Percentiles rank a stretch among this genome's conserved stretches.
Evolutionary conservation across 2,888 invertebrate species (phyloP).

Genomic region (Netelia fuscicornis): DNA sequence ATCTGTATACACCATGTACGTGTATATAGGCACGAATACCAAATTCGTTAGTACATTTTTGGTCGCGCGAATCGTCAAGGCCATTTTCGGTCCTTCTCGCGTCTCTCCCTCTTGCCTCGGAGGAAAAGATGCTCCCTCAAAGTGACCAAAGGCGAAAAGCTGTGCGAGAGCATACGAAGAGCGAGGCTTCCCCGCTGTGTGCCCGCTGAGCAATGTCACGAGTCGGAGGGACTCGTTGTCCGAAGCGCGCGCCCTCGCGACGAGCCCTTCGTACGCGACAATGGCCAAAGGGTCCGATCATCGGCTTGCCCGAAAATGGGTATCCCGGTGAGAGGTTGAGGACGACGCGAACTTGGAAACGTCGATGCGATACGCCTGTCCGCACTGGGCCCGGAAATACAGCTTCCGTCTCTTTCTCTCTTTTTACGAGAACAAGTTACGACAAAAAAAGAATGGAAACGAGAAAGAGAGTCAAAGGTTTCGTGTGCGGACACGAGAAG

Average conservation of each 20-base stretch:
- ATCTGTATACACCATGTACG: neutral
- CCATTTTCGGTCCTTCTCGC: slow-evolving; percentile 20
- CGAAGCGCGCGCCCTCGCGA: slow-evolving; percentile 54
- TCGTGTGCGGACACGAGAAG: slow-evolving; percentile 55
- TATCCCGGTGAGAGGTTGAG: slow-evolving; percentile 56
- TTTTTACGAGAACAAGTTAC: slow-evolving; percentile 23
- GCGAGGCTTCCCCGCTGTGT: slow-evolving; percentile 54
- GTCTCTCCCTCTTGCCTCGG: neutral
- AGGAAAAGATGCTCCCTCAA: neutral
- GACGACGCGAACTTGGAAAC: slow-evolving; percentile 30
- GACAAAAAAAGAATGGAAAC: slow-evolving; percentile 25
- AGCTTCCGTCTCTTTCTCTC: slow-evolving; percentile 17
- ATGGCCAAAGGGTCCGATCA: slow-evolving; percentile 72
- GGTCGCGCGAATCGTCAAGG: slow-evolving; percentile 55
- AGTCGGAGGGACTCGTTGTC: slow-evolving; percentile 54
- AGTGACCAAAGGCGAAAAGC: slow-evolving; percentile 40
- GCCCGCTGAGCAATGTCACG: slow-evolving; percentile 61
- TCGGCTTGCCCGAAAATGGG: slow-evolving; percentile 69
- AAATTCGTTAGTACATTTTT: slow-evolving; percentile 25
- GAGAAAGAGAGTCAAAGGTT: slow-evolving; percentile 55
- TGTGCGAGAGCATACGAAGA: slow-evolving; percentile 24
- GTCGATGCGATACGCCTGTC: slow-evolving; percentile 9
- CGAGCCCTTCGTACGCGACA: slow-evolving; percentile 42
- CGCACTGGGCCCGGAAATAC: slow-evolving; percentile 40
- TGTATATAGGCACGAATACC: neutral